phyloP scores from a whole-genome alignment of 2,888 invertebrate species.

The Tenthredo amoena region DNA sequence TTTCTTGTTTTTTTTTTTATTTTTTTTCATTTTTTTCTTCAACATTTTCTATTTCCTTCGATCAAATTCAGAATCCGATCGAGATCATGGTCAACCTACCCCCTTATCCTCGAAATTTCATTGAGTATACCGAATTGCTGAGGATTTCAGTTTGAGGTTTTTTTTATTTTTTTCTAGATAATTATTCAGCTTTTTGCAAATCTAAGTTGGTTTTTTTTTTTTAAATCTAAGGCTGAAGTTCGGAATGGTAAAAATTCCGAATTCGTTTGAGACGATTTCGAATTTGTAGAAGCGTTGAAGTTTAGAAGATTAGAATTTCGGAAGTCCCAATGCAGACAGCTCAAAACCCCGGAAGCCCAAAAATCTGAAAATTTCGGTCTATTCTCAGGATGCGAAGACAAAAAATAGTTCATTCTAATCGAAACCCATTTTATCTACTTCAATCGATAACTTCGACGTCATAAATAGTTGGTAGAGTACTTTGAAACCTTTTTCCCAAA shows the following conservation, averaged over 20 bases:
- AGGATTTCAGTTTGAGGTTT: neutral
- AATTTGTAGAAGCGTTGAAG: neutral
- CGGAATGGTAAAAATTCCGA: too few species aligned
- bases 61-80: conserved; percentile 23
- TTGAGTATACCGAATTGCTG: neutral
- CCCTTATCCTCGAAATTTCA: neutral
- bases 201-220: too few species aligned
- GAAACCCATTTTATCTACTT: too few species aligned
- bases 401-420: too few species aligned
- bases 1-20: neutral
- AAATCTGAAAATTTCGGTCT: neutral
- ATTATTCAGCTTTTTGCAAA: neutral
- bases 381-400: too few species aligned
- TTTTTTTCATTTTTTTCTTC: conserved; percentile 26
- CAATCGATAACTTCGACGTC: too few species aligned
- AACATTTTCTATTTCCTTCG: conserved; percentile 54
- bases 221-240: too few species aligned
- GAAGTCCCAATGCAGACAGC: too few species aligned
- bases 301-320: too few species aligned
- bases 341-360: neutral
- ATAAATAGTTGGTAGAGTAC: too few species aligned
- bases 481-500: too few species aligned
- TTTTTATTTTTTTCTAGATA: neutral
- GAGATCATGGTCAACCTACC: neutral
- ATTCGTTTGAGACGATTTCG: too few species aligned